phyloP scores from a whole-genome alignment of 2,888 invertebrate species.

The Scelioninae gen. 2 region DNA sequence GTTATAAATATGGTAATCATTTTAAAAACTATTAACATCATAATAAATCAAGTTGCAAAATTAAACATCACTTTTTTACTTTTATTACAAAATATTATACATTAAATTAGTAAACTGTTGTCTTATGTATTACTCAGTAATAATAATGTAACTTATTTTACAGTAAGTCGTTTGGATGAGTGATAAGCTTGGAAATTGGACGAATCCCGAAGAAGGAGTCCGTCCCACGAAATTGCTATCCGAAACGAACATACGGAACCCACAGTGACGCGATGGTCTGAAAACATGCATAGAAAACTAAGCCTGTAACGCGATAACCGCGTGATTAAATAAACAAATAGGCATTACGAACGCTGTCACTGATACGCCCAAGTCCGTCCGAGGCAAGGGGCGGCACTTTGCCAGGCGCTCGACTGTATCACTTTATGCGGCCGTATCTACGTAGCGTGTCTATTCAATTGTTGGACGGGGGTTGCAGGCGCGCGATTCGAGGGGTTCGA shows the following conservation, averaged over 20 bases:
- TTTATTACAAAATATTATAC: too few species aligned
- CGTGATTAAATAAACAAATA: conserved; percentile 35
- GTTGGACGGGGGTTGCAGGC: conserved; percentile 8
- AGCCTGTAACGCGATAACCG: conserved; percentile 13
- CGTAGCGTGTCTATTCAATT: conserved; percentile 35
- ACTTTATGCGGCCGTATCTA: conserved; percentile 30
- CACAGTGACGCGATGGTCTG: neutral
- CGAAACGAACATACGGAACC: neutral
- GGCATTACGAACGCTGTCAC: conserved; percentile 8
- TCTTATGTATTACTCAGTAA: too few species aligned
- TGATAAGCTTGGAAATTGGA: too few species aligned
- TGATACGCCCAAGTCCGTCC: conserved; percentile 1
- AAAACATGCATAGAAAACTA: neutral
- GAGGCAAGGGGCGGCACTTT: conserved; percentile 22
- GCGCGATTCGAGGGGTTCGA: conserved; percentile 32
- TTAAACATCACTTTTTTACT: too few species aligned
- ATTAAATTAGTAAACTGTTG: too few species aligned
- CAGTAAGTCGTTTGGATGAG: too few species aligned
- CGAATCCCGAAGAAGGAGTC: too few species aligned
- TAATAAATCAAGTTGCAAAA: too few species aligned
- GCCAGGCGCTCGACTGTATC: conserved; percentile 36
- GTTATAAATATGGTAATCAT: too few species aligned
- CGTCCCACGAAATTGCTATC: too few species aligned
- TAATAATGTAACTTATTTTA: too few species aligned
- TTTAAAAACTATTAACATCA: too few species aligned